A percentile compares a stretch with the other conserved stretches of the same genome.
Evolutionary conservation across 2,888 invertebrate species (phyloP).

Genomic region (Aporophyla nigra): DNA sequence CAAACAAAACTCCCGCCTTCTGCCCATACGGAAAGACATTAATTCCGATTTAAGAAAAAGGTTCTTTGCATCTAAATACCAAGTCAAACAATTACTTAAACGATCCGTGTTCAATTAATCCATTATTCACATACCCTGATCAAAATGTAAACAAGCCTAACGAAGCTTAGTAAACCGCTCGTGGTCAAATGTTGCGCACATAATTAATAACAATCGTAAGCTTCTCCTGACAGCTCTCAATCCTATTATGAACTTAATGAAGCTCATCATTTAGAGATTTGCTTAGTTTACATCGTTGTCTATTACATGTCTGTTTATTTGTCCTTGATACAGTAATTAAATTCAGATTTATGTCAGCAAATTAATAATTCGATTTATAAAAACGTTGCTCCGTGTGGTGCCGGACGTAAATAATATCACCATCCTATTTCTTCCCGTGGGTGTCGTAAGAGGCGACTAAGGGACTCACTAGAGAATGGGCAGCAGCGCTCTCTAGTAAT

Average conservation of each 20-base stretch:
- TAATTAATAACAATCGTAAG: conserved; percentile 44
- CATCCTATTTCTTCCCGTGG: too few species aligned
- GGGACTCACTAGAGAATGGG: too few species aligned
- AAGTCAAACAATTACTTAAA: neutral
- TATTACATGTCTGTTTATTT: conserved; percentile 11
- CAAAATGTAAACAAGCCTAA: conserved; percentile 19
- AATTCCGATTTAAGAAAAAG: neutral
- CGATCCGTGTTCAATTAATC: conserved; percentile 9
- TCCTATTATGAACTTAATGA: conserved; percentile 29
- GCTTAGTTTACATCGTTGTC: neutral
- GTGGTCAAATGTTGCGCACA: conserved; percentile 43
- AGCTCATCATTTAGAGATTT: conserved; percentile 25
- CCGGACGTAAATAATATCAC: too few species aligned
- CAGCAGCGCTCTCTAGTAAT: too few species aligned
- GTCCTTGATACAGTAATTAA: neutral
- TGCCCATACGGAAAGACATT: neutral
- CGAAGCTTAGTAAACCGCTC: conserved; percentile 15
- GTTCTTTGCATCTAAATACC: neutral
- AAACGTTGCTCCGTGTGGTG: neutral
- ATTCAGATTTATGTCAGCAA: neutral
- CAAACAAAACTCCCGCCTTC: neutral
- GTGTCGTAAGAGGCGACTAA: too few species aligned
- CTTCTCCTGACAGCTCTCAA: conserved; percentile 21
- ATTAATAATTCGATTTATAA: neutral
- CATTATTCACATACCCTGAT: conserved; percentile 34